Evolutionary conservation across 2,113 vertebrate genomes (phyloP).

Genomic region (Catharus bicknelli): DNA sequence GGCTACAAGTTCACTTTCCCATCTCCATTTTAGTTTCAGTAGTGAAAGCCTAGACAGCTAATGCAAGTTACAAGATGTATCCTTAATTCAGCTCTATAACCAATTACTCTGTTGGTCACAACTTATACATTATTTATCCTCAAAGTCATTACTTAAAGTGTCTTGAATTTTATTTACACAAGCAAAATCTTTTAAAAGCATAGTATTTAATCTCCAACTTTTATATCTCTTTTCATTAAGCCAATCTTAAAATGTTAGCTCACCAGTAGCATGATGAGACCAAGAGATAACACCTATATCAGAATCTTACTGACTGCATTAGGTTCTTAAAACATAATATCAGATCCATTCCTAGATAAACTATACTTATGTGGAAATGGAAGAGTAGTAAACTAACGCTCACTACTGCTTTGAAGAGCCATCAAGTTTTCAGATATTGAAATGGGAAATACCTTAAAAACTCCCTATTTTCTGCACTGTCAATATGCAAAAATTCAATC

Average conservation of each 20-base stretch:
- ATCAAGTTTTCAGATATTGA: neutral
- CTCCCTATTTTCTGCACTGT: neutral
- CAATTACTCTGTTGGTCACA: conserved; percentile 4
- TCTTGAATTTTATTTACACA: conserved; percentile 59
- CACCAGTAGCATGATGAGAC: conserved; percentile 25
- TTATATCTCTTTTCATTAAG: conserved; percentile 60
- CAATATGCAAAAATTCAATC: neutral
- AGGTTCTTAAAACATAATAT: conserved; percentile 50
- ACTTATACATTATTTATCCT: conserved; percentile 50
- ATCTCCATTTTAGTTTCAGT: neutral
- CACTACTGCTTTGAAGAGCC: neutral
- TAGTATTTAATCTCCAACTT: conserved; percentile 50
- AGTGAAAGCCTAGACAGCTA: neutral
- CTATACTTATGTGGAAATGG: neutral
- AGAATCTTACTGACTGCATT: conserved; percentile 48
- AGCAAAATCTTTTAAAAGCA: conserved; percentile 62
- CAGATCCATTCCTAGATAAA: conserved; percentile 23
- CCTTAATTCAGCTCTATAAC: neutral
- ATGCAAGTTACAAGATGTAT: neutral
- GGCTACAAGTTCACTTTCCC: neutral
- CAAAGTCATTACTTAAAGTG: conserved; percentile 57
- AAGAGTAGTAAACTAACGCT: neutral
- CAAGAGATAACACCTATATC: conserved; percentile 49
- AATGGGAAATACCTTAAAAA: neutral
- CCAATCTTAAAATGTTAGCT: conserved; percentile 43